Percentiles rank a stretch among this genome's conserved stretches.
These are phyloP conservation scores for Apistogramma diplotaenia DNA, from an alignment of 2,113 vertebrate species.

Conservation along the genomic window DNA sequence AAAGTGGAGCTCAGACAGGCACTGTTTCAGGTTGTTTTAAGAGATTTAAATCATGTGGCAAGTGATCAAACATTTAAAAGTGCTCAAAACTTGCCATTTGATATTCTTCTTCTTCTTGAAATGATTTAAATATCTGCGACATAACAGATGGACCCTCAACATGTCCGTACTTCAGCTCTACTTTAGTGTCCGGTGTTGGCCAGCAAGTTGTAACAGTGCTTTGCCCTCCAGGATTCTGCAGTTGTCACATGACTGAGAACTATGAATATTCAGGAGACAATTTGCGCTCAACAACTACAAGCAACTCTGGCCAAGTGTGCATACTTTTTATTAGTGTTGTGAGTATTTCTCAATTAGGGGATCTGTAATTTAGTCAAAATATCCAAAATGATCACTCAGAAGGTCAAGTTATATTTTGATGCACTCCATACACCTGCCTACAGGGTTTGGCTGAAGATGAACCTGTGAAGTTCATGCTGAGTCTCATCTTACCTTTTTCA, in stretches of 20 bases:
- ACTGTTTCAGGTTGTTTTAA: neutral
- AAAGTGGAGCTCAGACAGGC: neutral
- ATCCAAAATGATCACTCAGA: neutral
- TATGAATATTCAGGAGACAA: neutral
- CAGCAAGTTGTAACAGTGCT: neutral
- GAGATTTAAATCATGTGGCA: neutral
- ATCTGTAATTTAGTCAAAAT: neutral
- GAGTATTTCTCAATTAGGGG: neutral
- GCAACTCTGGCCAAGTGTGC: neutral
- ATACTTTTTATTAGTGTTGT: neutral
- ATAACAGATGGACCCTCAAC: neutral
- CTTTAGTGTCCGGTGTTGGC: neutral
- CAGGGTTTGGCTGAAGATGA: neutral
- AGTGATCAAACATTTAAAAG: neutral
- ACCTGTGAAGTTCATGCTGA: neutral
- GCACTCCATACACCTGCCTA: neutral
- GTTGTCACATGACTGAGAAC: neutral
- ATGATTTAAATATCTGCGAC: neutral
- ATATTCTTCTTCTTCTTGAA: neutral
- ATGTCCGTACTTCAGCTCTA: neutral
- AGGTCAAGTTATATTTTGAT: neutral
- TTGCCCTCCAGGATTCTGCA: neutral
- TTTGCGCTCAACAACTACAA: neutral
- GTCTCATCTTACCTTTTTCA: slow-evolving; percentile 2
- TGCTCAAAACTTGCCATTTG: neutral